Conservation (phyloP, 2,888 invertebrate species). For the Drosophila kuntzei region DNA sequence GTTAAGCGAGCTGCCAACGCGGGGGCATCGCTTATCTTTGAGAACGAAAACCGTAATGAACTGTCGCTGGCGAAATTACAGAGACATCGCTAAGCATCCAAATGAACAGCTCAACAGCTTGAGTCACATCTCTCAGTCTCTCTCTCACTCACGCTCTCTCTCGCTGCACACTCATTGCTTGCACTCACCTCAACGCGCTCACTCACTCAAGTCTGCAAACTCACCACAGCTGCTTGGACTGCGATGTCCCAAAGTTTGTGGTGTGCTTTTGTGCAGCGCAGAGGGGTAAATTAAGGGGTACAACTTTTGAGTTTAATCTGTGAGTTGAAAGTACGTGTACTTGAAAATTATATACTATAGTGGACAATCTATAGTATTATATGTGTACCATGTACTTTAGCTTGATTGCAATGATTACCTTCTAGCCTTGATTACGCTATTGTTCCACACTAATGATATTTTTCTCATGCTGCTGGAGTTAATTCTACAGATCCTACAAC, state of each 20-base stretch:
- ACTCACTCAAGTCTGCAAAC: background rate
- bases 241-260: constrained; percentile 18
- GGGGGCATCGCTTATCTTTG: constrained; percentile 73
- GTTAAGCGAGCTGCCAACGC: constrained; percentile 52
- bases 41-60: constrained; percentile 78
- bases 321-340: too few relatives aligned
- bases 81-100: constrained; percentile 65
- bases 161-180: constrained; percentile 15
- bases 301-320: background rate
- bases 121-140: constrained; percentile 39
- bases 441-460: background rate
- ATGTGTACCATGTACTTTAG: background rate
- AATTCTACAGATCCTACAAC: too few relatives aligned
- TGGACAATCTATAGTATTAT: background rate
- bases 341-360: background rate
- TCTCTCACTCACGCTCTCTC: background rate
- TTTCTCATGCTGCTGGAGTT: too few relatives aligned
- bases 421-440: constrained; percentile 10
- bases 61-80: constrained; percentile 62
- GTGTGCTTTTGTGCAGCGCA: constrained; percentile 15
- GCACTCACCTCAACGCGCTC: background rate
- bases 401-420: constrained; percentile 6
- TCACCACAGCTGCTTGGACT: constrained; percentile 10
- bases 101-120: constrained; percentile 57
- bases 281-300: constrained; percentile 1